phyloP scores from a whole-genome alignment of 2,888 invertebrate species.

The Germaria angustata region DNA sequence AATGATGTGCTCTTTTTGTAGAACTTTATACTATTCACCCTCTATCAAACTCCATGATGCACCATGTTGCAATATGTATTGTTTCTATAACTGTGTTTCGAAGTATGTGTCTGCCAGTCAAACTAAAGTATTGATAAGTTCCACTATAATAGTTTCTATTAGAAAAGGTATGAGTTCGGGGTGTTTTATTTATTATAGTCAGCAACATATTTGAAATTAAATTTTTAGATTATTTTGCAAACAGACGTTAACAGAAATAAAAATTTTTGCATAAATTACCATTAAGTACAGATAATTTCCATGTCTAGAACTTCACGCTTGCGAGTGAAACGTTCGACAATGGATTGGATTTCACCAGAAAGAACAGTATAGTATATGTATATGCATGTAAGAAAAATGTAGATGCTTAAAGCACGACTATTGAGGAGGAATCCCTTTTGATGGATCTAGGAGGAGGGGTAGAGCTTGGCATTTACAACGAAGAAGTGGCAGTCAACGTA shows the following conservation, averaged over 20 bases:
- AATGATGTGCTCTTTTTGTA: neutral
- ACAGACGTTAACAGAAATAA: neutral
- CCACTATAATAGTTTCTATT: neutral
- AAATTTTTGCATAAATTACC: conserved; percentile 44
- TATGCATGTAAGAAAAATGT: too few species aligned
- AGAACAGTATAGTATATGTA: too few species aligned
- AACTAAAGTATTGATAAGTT: conserved; percentile 51
- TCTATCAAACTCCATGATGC: neutral
- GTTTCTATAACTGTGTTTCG: conserved; percentile 13
- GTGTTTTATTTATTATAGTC: conserved; percentile 20
- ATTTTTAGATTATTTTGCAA: neutral
- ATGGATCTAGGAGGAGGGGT: too few species aligned
- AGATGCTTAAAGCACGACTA: too few species aligned
- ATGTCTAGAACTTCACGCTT: conserved; percentile 16
- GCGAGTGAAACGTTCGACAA: neutral
- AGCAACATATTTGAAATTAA: conserved; percentile 11
- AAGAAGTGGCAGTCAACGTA: too few species aligned
- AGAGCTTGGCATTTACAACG: too few species aligned
- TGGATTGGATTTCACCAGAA: too few species aligned
- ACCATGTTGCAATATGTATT: neutral
- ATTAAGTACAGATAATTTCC: conserved; percentile 20
- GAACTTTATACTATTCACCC: conserved; percentile 16
- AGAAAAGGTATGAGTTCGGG: neutral
- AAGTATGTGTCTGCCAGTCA: conserved; percentile 8
- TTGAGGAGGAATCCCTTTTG: too few species aligned